A percentile compares a stretch with the other conserved stretches of the same genome.
Conservation (phyloP, 2,888 invertebrate species). For the Alentia gelatinosa region DNA sequence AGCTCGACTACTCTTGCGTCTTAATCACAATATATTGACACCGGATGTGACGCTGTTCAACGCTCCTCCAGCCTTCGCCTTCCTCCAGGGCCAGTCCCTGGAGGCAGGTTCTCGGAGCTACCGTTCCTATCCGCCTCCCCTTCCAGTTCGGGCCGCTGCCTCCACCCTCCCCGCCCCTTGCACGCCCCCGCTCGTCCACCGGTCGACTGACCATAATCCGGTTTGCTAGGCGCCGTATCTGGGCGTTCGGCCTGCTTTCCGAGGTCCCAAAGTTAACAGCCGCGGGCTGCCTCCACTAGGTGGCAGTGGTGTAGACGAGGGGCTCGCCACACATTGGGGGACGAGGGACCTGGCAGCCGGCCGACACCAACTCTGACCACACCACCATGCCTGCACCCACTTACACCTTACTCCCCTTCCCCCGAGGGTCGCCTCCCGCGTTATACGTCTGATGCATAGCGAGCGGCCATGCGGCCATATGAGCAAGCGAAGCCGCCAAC, state of each 20-base stretch:
- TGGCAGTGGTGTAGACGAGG: not conserved
- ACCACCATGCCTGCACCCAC: too few relatives aligned
- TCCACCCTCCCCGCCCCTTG: not conserved
- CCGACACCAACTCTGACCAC: not conserved
- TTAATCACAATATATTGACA: constrained; percentile 50
- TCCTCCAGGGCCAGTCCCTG: not conserved
- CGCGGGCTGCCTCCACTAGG: not conserved
- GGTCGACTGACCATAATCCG: constrained; percentile 5
- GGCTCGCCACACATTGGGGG: not conserved
- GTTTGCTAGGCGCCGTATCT: constrained; percentile 14
- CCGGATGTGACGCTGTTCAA: constrained; percentile 13
- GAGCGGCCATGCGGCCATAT: not conserved
- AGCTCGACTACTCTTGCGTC: not conserved
- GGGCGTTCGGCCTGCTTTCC: not conserved
- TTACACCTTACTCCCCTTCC: too few relatives aligned
- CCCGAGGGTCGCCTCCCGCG: not conserved
- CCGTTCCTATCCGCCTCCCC: not conserved
- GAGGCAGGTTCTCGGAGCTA: not conserved
- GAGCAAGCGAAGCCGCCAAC: too few relatives aligned
- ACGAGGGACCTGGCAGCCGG: too few relatives aligned
- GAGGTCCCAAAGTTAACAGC: constrained; percentile 50
- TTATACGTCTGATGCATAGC: too few relatives aligned
- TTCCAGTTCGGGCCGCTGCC: too few relatives aligned
- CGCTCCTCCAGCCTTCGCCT: not conserved
- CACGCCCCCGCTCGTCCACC: not conserved